Conservation (phyloP, 2,888 invertebrate genomes). For the Thera britannica region DNA sequence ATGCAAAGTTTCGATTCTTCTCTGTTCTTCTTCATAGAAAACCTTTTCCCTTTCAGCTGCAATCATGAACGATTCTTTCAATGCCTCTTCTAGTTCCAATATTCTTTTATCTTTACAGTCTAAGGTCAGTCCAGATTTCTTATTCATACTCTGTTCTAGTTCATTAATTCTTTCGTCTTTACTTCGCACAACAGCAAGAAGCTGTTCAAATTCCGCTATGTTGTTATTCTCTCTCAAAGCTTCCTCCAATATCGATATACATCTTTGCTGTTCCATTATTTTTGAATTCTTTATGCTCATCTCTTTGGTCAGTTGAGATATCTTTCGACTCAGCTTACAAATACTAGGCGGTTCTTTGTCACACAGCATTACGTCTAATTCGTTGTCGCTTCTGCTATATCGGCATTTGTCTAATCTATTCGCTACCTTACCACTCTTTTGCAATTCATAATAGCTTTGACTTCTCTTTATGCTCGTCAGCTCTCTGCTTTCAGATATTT, state of each 20-base stretch:
- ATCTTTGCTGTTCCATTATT: conserved; percentile 83
- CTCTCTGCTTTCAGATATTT: conserved; percentile 74
- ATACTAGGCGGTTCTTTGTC: conserved; percentile 58
- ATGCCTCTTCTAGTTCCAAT: conserved; percentile 91
- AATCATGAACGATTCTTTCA: conserved; percentile 91
- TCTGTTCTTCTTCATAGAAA: conserved; percentile 87
- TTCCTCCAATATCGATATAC: conserved; percentile 81
- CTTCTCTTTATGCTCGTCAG: conserved; percentile 70
- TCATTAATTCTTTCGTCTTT: conserved; percentile 90
- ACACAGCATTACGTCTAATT: conserved; percentile 63
- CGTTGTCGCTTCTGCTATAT: conserved; percentile 76
- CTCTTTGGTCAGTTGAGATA: conserved; percentile 75
- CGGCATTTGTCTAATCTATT: conserved; percentile 83
- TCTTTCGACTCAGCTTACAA: conserved; percentile 70
- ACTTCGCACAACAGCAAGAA: conserved; percentile 83
- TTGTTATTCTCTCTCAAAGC: conserved; percentile 84
- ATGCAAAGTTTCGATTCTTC: conserved; percentile 86
- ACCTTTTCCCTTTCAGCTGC: conserved; percentile 88
- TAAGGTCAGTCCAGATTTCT: conserved; percentile 65
- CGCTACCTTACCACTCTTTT: conserved; percentile 86
- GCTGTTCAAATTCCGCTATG: conserved; percentile 84
- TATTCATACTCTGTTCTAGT: conserved; percentile 88
- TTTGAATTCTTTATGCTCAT: conserved; percentile 80
- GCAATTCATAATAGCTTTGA: conserved; percentile 78
- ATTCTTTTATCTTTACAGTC: conserved; percentile 85